These are phyloP conservation scores for Limnephilus auricula DNA, from an alignment of 2,888 invertebrate genomes.

Conservation along the genomic window DNA sequence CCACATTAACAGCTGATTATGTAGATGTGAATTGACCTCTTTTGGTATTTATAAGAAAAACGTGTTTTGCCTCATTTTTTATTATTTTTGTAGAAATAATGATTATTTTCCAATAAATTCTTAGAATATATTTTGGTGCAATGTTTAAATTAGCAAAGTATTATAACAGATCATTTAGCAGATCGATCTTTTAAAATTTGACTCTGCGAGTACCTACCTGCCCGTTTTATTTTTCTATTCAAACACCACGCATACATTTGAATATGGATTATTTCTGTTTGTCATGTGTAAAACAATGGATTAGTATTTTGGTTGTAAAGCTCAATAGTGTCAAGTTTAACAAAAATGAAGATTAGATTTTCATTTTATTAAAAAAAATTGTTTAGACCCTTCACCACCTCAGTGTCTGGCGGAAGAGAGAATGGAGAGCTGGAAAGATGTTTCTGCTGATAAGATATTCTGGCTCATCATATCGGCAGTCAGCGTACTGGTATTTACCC, in stretches of 20 bases:
- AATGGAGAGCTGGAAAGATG: constrained; percentile 47
- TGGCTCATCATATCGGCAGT: constrained; percentile 83
- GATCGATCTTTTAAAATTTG: not conserved
- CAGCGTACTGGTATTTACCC: constrained; percentile 84
- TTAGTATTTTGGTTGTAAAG: not conserved
- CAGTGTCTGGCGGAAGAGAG: constrained; percentile 63
- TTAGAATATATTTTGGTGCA: not conserved
- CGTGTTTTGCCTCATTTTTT: not conserved
- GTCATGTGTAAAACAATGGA: constrained; percentile 15
- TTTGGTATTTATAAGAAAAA: not conserved
- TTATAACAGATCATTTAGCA: not conserved
- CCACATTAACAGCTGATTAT: too few species aligned
- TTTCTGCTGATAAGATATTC: constrained; percentile 75
- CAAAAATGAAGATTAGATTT: not conserved
- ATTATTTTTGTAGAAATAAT: not conserved
- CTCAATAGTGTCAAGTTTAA: not conserved
- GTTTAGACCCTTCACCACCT: constrained; percentile 42
- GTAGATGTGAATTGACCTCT: not conserved
- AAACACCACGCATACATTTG: constrained; percentile 2
- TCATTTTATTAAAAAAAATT: not conserved
- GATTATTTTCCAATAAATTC: not conserved
- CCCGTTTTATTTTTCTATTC: not conserved
- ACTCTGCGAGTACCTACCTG: not conserved
- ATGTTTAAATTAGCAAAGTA: not conserved
- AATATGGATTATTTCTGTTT: not conserved